phyloP scores from a whole-genome alignment of 2,797 vertebrate genomes.

The Ficedula albicollis region DNA sequence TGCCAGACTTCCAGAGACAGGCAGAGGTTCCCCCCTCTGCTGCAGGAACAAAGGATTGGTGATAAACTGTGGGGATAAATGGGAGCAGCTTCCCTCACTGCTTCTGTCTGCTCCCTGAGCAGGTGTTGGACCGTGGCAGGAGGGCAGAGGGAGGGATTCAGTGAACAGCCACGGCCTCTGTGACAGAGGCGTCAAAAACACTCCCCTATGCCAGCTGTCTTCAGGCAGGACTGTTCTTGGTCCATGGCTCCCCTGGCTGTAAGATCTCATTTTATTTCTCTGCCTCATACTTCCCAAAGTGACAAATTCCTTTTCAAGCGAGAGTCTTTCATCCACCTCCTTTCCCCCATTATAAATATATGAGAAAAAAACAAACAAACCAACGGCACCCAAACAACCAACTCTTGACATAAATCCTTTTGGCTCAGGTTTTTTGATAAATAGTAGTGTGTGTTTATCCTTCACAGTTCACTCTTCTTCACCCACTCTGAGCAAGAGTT shows the following conservation, averaged over 20 bases:
- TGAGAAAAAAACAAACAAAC: neutral
- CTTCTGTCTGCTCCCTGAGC: neutral
- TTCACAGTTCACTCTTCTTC: neutral
- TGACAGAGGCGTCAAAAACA: neutral
- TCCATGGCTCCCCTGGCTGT: neutral
- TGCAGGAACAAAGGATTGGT: neutral
- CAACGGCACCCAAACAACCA: neutral
- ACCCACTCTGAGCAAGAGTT: neutral
- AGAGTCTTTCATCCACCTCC: neutral
- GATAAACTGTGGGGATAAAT: neutral
- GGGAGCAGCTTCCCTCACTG: neutral
- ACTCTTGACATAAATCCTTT: neutral
- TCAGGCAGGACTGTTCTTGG: neutral
- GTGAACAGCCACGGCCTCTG: neutral
- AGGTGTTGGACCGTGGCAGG: neutral
- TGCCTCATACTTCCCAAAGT: neutral
- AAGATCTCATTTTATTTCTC: neutral
- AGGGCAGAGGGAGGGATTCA: constrained; percentile 2
- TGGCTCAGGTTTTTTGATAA: neutral
- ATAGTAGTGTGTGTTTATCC: neutral
- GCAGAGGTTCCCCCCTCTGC: neutral
- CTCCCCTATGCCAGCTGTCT: rapidly evolving
- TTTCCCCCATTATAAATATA: neutral
- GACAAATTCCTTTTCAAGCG: neutral
- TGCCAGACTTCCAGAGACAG: neutral